These are phyloP conservation scores for Etheostoma spectabile DNA, from an alignment of 2,113 vertebrate species.

Conservation along the genomic window DNA sequence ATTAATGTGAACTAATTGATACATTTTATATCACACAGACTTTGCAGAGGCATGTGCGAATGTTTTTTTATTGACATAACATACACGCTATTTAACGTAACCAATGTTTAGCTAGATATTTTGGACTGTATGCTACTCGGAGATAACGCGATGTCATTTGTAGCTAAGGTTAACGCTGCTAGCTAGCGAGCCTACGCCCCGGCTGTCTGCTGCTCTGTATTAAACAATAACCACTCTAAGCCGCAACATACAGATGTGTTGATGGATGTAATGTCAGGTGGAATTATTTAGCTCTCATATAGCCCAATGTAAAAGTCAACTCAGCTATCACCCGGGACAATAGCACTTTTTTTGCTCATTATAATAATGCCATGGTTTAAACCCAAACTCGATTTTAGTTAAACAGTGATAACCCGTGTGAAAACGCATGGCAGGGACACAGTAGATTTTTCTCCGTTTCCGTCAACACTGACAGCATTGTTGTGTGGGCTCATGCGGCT, in stretches of 20 bases:
- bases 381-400: background rate
- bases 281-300: background rate
- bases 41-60: accelerated
- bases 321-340: background rate
- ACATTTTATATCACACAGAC: too few relatives aligned
- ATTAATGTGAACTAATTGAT: background rate
- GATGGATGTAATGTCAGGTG: too few relatives aligned
- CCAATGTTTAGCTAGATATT: background rate
- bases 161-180: constrained; percentile 44
- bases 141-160: constrained; percentile 18
- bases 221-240: background rate
- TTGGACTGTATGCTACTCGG: background rate
- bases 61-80: background rate
- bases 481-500: constrained; percentile 23
- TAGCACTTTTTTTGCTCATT: background rate
- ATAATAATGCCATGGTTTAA: background rate
- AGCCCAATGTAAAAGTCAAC: background rate
- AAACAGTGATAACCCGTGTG: background rate
- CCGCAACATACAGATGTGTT: background rate
- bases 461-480: constrained; percentile 53
- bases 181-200: constrained; percentile 75
- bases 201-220: constrained; percentile 11
- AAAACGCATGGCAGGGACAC: constrained; percentile 12
- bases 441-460: constrained; percentile 19
- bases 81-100: background rate